Conservation (phyloP, 1,140 invertebrate genomes). For the Hypothenemus hampei region DNA sequence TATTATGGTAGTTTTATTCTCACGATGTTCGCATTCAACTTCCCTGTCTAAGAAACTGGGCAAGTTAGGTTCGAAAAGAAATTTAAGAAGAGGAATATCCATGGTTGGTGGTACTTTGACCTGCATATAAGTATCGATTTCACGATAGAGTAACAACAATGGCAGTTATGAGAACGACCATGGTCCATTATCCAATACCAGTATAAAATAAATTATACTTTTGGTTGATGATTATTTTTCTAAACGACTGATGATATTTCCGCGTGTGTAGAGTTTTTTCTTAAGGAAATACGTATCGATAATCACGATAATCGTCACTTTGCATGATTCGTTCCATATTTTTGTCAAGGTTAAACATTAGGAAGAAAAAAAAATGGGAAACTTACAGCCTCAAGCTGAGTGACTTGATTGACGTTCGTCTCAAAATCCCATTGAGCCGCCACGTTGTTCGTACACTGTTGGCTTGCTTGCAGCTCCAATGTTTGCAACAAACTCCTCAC, state of each 20-base stretch:
- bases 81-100: too few species aligned
- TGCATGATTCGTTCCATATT: too few species aligned
- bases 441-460: constrained; percentile 76
- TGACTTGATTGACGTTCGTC: constrained; percentile 77
- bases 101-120: too few species aligned
- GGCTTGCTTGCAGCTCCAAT: constrained; percentile 65
- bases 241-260: not conserved
- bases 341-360: not conserved
- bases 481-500: constrained; percentile 29
- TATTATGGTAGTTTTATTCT: not conserved
- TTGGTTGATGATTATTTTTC: not conserved
- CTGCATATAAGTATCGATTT: constrained; percentile 2
- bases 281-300: not conserved
- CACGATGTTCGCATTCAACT: too few species aligned
- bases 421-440: constrained; percentile 83
- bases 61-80: too few species aligned
- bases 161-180: constrained; percentile 24
- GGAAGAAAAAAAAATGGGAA: not conserved
- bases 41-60: too few species aligned
- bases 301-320: not conserved
- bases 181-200: constrained; percentile 28
- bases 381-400: constrained; percentile 77
- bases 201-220: constrained; percentile 14
- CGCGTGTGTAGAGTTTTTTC: not conserved
- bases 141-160: constrained; percentile 20